Percentiles rank a stretch among this genome's conserved stretches.
These are phyloP conservation scores for Otus sunia DNA, from an alignment of 2,113 vertebrate genomes.

Conservation along the genomic window DNA sequence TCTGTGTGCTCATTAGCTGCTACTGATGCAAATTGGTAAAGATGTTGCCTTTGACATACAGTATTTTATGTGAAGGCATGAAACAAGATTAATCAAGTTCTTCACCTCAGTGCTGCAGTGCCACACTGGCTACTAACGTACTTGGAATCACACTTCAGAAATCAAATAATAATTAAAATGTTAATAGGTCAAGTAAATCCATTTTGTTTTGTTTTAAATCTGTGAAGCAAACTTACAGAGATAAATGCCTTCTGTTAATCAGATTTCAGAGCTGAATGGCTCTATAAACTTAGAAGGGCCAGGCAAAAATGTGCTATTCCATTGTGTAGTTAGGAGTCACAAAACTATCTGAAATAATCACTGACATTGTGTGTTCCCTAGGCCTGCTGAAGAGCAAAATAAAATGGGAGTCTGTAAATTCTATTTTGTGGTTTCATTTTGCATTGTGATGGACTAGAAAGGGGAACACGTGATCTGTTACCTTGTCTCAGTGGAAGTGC, in stretches of 20 bases:
- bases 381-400: not conserved
- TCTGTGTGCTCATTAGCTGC: not conserved
- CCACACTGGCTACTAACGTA: not conserved
- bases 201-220: not conserved
- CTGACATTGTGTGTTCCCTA: not conserved
- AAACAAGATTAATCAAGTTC: not conserved
- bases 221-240: not conserved
- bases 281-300: not conserved
- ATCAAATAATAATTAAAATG: not conserved
- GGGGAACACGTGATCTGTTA: not conserved
- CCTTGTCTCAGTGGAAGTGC: not conserved
- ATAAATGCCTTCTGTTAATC: not conserved
- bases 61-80: not conserved
- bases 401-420: not conserved
- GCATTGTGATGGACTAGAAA: not conserved
- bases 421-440: not conserved
- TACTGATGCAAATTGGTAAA: not conserved
- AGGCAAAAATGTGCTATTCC: not conserved
- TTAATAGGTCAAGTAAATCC: not conserved
- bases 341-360: not conserved
- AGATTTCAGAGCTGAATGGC: not conserved
- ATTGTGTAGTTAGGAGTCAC: not conserved
- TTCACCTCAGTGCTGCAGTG: not conserved
- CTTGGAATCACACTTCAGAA: not conserved
- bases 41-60: not conserved